phyloP scores from a whole-genome alignment of 1,140 invertebrate genomes.

The Arctopsyche grandis region DNA sequence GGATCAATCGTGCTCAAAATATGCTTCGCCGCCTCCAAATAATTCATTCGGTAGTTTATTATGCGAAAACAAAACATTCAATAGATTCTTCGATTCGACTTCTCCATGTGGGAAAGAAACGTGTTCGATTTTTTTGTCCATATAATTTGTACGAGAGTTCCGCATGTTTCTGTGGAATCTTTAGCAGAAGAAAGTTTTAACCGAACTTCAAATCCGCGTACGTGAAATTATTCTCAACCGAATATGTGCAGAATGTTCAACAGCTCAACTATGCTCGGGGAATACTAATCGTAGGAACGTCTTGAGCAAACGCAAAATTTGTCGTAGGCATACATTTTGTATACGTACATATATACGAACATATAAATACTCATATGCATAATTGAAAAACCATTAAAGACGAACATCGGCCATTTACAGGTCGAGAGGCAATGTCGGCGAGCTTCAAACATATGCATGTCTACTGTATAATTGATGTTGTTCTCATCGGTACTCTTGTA shows the following conservation, averaged over 20 bases:
- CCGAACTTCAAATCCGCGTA: conserved; percentile 16
- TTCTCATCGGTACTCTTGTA: background rate
- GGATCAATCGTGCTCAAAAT: background rate
- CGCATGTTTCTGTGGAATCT: conserved; percentile 8
- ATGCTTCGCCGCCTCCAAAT: background rate
- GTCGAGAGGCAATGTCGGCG: background rate
- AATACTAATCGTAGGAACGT: conserved; percentile 4
- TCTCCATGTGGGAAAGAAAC: background rate
- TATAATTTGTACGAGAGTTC: background rate
- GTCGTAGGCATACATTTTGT: background rate
- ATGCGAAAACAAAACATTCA: background rate
- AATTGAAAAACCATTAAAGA: conserved; percentile 4
- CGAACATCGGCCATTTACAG: background rate
- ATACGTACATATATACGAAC: background rate
- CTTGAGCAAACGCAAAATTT: background rate
- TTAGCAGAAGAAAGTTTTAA: conserved; percentile 23
- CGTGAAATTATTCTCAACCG: conserved; percentile 5
- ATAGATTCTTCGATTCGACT: background rate
- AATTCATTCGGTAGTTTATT: background rate
- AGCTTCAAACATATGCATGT: background rate
- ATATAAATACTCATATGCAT: background rate
- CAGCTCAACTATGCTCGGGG: background rate
- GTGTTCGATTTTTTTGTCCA: background rate
- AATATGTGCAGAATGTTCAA: conserved; percentile 3
- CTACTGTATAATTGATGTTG: background rate